Base-by-base conservation (phyloP, 35 echinoderm and acorn worm species). In the Stichopus chloronotus region DNA sequence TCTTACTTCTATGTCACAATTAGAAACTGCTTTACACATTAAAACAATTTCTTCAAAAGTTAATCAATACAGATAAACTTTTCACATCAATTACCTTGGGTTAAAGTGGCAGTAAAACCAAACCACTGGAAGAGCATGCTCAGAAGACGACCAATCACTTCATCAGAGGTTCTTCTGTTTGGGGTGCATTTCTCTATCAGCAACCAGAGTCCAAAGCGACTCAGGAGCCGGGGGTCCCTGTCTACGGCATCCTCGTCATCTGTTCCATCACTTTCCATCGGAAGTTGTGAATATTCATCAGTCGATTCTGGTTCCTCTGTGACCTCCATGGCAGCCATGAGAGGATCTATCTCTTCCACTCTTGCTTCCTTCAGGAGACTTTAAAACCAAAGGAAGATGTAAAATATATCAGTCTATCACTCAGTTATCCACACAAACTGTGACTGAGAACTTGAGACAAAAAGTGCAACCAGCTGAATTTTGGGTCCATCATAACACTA, bases 101-200 rank as follows among this genome's bases (percentile, higher is more conserved):
- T 97, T 59, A 97, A 90, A 24, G 90, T 92, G 6, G 95, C 94
- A 25, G 95, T 99, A 57, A 93, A 94, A 14, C 94, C 94, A 95
- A 93, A 99, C 97, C 97, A 99, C 93, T 99, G 97, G 79, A 99
- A 99, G 74, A 96, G 59, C 97, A 99, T 99, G 81, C 95, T 99
- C 6, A 99, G 84, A 81, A 99, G 61, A 76, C 97, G 92, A 54
- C 97, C 97, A 22, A 99, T 87, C 14, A 99, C 93, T 89, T 99
- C 97, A 57, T 91, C 83, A 16, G 89, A 74, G 11, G 97, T 96
- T 74, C 90, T 93, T 20, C 96, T 95, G 57, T 92, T 96, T 1
- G 97, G 97, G 53, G 92, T 96, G 83, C 97, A 99, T 68, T 99
- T 99, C 80, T 99, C 97, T n/a, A 99, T 96, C 58, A 99, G 76